Evolutionary conservation across 2,888 invertebrate species (phyloP), one percentile per base, ranked within the genome.

Genomic region (Peribatodes rhomboidaria): DNA sequence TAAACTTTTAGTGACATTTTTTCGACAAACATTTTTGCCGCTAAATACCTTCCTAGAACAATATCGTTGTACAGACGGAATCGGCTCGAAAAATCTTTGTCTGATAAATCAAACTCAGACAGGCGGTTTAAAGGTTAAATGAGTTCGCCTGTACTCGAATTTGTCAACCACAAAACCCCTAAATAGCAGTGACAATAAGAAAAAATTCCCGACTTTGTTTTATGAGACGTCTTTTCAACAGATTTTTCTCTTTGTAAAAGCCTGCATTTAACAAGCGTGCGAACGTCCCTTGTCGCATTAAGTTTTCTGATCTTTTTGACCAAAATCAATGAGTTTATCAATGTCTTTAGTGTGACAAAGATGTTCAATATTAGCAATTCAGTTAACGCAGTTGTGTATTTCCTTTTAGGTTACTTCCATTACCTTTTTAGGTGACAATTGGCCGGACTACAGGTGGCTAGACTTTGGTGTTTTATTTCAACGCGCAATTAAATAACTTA

Each of bases 181-280:
- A 27, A 27, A 27, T 7, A 9, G 35, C 35, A 9, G 35, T n/a
- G n/a, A 9, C n/a, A 9, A 22, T 13, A 46, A 46, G 13, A 46
- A 47, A 57, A 47, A 47, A 13, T 14, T 7, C 57, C 11, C 27
- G 8, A 39, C 47, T 27, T 57, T 57, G 57, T 57, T 18, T 47
- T 47, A 22, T 3, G 27, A 47, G 27, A 14, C 20, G 41, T 16
- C 42, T 18, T 10, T 20, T 1, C 14, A 16, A n/a, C 1, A 7
- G 7, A 14, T 42, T 41, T 41, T 6, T 13, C 10, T 13, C 10
- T 42, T 42, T 42, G 18, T 20, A 2, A 41, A 41, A 14, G 3
- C 10, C 1, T 4, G 8, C 18, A 9, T 41, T 16, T 1, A 41
- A 35, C 35, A 35, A 35, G 11, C 10, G 35, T 14, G 41, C 7